Base-by-base conservation (phyloP, 2,888 invertebrate species). In the Tinea semifulvella region DNA sequence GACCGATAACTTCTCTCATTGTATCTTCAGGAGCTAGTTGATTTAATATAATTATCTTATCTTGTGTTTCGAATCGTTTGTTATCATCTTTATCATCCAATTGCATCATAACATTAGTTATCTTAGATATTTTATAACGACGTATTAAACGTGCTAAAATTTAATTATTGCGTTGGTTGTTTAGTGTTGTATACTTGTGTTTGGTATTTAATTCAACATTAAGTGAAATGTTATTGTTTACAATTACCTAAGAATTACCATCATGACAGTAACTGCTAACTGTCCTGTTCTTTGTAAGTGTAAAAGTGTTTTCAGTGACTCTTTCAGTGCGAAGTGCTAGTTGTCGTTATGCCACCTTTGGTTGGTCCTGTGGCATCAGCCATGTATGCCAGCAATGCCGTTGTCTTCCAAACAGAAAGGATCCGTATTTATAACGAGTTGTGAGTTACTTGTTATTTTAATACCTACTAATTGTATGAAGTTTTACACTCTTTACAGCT, bases 361-460 rank as follows among this genome's bases (percentile, higher is more conserved):
- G 55, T 51, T 52, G 52, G 55, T 56, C 58, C 57, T 22, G 58
- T 61, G 51, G 59, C 54, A 56, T 63, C 62, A 65, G 67, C 57
- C 59, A 69, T 70, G 73, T 63, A 64, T 57, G 60, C 61, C 50
- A 64, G 65, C 10, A 36, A 36, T 18, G 18, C 16, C 3, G 58
- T 58, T 56, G 53, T 50, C 63, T 68, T 63, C 57, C 57, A 66
- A 62, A 58, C 57, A 57, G 67, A 72, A 66, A 66, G 57, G 56
- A 58, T 57, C 63, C 65, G 57, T 55, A 60, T 52, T 50, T 54
- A 54, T 61, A 71, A 68, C 63, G 61, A 70, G 60, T 69, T 67
- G 72, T 73, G 48, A 44, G 46, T 48, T 7, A 8, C 25, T 7
- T 22, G 25, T 7, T 8, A 22, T 22, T 22, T 7, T n/a, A n/a